Evolutionary conservation across 2,113 vertebrate species (phyloP), one percentile per base, ranked within the genome.

Genomic region (Cephalopterus ornatus): DNA sequence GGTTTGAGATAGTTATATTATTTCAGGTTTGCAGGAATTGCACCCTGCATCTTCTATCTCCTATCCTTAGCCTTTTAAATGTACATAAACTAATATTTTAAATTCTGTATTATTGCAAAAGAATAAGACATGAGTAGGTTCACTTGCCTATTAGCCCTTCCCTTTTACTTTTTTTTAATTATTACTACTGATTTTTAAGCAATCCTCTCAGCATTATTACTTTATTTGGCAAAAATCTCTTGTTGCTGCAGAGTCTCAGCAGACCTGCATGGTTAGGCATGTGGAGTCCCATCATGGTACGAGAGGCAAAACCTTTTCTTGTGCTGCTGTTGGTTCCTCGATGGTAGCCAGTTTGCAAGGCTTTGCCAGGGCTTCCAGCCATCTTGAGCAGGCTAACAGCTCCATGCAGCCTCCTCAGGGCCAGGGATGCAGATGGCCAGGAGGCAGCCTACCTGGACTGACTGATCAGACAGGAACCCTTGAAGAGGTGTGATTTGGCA

Each of bases 51-150:
- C 76, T 50, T 95, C 49, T 88, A 9, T 92, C 85, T 90, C 86
- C 61, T 93, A 58, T 79, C 63, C 55, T 67, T 92, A 94, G 61
- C 68, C 85, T 96, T 98, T 97, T 93, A 96, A 97, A 95, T 93
- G 88, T 88, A 94, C 71, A 67, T 89, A 94, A 95, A 96, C 97
- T 96, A 97, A 89, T 95, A 92, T 95, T 89, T 96, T 95, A 96
- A 94, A 80, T 94, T 94, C 74, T 89, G 91, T 90, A 75, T 93
- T 93, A 81, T 75, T 97, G 65, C 89, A 96, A 88, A 96, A 46
- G 66, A 97, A 94, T 96, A 95, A 97, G 95, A 95, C 80, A 89
- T 39, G 14, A 94, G 88, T 88, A 44, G 13, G 42, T 68, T 91
- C 67, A 65, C 55, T 63, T 76, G 35, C 84, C 85, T 95, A 53